Evolutionary conservation across 1,140 invertebrate genomes (phyloP).

Genomic region (Cydia splendana): DNA sequence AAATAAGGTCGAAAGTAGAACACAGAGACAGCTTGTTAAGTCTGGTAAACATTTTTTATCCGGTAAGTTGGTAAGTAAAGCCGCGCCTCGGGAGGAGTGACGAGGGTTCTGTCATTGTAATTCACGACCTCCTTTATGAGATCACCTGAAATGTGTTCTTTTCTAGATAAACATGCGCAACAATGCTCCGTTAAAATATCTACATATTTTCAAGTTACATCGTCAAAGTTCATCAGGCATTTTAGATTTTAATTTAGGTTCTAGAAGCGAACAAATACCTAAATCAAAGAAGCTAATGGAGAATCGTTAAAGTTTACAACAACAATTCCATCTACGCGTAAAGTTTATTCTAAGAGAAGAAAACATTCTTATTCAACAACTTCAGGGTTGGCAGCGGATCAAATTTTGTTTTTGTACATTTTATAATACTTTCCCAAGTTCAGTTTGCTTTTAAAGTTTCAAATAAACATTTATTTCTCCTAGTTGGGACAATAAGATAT

Average conservation of each 20-base stretch:
- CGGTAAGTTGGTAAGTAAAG: conserved; percentile 35
- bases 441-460: neutral
- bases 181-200: conserved; percentile 10
- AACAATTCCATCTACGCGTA: neutral
- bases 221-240: neutral
- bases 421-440: neutral
- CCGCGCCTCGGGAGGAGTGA: conserved; percentile 35
- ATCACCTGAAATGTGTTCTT: conserved; percentile 38
- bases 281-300: conserved; percentile 2
- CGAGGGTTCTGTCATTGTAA: conserved; percentile 43
- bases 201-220: neutral
- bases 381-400: neutral
- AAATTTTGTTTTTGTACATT: neutral
- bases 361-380: conserved; percentile 20
- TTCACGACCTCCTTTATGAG: conserved; percentile 39
- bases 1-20: conserved; percentile 28
- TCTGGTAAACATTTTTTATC: conserved; percentile 35
- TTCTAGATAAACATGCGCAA: conserved; percentile 22
- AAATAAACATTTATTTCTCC: neutral
- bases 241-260: neutral
- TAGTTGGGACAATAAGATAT: neutral
- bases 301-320: conserved; percentile 17
- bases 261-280: neutral
- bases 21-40: conserved; percentile 37
- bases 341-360: neutral